These are phyloP conservation scores for Neelides folsomi DNA, from an alignment of 2,888 invertebrate genomes.

Conservation along the genomic window DNA sequence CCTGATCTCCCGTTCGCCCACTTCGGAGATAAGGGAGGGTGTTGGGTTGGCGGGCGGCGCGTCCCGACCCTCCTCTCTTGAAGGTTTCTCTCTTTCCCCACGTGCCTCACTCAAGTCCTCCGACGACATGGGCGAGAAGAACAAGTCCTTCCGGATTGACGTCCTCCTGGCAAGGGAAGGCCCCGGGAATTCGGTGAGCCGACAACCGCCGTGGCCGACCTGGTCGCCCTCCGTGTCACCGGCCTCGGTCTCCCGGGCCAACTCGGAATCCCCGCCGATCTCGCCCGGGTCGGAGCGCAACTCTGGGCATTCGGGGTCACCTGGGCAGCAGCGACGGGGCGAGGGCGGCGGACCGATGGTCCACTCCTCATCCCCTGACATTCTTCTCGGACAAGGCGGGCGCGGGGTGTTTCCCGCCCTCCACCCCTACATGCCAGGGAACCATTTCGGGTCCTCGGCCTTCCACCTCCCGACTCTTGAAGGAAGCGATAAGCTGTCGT, in stretches of 20 bases:
- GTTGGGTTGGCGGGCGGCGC: conserved; percentile 8
- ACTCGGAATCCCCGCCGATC: conserved; percentile 55
- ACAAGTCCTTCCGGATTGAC: conserved; percentile 81
- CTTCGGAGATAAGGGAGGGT: conserved; percentile 14
- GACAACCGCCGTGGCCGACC: conserved; percentile 6
- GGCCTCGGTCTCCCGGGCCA: conserved; percentile 18
- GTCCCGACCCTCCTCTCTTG: conserved; percentile 18
- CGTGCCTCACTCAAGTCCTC: too few relatives aligned
- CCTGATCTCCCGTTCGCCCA: conserved; percentile 10
- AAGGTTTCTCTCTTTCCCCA: not conserved
- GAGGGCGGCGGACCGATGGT: conserved; percentile 1
- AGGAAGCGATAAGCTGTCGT: conserved; percentile 33
- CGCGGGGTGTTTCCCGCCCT: conserved; percentile 22
- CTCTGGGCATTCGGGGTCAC: conserved; percentile 4
- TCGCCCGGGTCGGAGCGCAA: conserved; percentile 61
- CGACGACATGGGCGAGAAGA: conserved; percentile 38
- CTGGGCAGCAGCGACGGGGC: not conserved
- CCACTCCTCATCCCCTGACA: not conserved
- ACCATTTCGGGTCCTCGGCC: conserved; percentile 28
- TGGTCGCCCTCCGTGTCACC: conserved; percentile 31
- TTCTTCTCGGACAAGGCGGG: not conserved
- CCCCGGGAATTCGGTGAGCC: conserved; percentile 14
- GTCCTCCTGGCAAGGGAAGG: conserved; percentile 57
- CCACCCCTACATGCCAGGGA: conserved; percentile 27
- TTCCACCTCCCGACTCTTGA: conserved; percentile 19